Evolutionary conservation across 2,797 vertebrate species (phyloP).

Genomic region (Lagorchestes hirsutus): DNA sequence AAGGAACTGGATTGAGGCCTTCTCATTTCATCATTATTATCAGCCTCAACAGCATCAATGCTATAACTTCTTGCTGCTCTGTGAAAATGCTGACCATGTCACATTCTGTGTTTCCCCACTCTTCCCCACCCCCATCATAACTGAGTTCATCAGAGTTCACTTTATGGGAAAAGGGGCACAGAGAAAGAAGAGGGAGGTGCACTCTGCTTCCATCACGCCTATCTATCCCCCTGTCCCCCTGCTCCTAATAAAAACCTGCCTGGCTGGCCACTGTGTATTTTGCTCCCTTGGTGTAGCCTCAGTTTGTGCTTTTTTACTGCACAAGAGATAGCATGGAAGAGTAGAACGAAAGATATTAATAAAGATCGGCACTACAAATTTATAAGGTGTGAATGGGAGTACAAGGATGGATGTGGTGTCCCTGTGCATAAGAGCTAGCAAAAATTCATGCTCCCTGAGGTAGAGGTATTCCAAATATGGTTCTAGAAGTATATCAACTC

Average conservation of each 20-base stretch:
- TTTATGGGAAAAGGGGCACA: background rate
- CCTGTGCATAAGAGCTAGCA: background rate
- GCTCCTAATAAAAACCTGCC: rapidly evolving
- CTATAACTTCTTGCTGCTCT: rapidly evolving
- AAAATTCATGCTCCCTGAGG: background rate
- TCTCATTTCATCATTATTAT: background rate
- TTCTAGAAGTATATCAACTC: background rate
- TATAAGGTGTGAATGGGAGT: background rate
- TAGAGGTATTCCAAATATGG: background rate
- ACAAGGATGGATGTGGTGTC: background rate
- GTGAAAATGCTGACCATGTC: rapidly evolving
- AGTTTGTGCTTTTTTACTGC: background rate
- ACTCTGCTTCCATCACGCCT: background rate
- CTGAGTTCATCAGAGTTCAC: background rate
- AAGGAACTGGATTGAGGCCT: slow-evolving; percentile 13
- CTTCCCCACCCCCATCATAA: background rate
- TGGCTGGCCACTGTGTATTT: background rate
- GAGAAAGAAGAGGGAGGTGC: background rate
- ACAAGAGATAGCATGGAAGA: background rate
- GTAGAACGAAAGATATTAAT: background rate
- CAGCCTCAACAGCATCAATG: background rate
- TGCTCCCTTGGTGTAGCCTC: no score
- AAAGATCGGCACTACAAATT: background rate
- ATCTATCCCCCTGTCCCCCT: background rate
- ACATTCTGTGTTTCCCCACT: background rate